These are phyloP conservation scores for Coenonympha arcania DNA, from an alignment of 2,888 invertebrate genomes.

Conservation along the genomic window DNA sequence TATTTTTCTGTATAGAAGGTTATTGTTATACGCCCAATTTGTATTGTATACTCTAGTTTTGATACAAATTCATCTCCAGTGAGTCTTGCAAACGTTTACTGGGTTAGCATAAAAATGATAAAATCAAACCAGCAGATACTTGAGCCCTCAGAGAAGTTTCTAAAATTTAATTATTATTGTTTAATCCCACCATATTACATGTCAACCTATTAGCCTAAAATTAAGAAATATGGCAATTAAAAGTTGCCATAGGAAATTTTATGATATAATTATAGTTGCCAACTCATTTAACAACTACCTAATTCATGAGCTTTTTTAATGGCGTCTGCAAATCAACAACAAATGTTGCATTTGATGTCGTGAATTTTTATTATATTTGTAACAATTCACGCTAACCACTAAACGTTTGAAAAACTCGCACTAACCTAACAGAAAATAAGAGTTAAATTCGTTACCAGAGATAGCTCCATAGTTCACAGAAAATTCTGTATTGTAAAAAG, in stretches of 20 bases:
- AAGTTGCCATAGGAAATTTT: no score
- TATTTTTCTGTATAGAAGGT: neutral
- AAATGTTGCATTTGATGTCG: neutral
- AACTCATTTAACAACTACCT: no score
- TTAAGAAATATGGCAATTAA: no score
- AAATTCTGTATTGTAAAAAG: constrained; percentile 80
- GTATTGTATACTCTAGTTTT: constrained; percentile 7
- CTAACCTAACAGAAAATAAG: neutral
- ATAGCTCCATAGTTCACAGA: constrained; percentile 58
- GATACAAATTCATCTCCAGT: neutral
- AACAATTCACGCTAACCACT: neutral
- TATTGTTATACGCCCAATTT: constrained; percentile 7
- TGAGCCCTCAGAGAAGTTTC: no score
- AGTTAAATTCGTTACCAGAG: constrained; percentile 44
- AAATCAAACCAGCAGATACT: no score
- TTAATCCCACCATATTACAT: no score
- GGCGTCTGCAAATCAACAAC: no score
- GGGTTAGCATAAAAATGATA: no score
- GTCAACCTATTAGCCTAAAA: no score
- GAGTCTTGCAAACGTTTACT: neutral
- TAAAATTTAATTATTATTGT: no score
- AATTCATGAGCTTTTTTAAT: no score
- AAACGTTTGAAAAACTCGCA: neutral
- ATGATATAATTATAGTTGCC: no score
- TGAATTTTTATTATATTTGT: neutral